Evolutionary conservation across 2,797 vertebrate species (phyloP), one percentile per base, ranked within the genome.

Genomic region (Glyptemys insculpta): DNA sequence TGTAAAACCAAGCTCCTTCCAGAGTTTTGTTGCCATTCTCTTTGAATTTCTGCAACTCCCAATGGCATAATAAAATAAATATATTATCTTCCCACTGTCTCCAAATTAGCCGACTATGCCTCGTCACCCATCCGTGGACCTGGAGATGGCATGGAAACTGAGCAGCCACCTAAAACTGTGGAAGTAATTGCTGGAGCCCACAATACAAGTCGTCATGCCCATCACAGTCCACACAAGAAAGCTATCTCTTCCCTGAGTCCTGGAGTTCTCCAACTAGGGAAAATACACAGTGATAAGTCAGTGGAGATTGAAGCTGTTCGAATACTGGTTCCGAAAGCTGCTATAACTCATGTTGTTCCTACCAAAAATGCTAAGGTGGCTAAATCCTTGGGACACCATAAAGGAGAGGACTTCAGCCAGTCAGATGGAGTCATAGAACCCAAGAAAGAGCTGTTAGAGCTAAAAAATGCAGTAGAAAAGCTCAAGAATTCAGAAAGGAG

Each of bases 61-160:
- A 41, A 4, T 72, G 21, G n/a, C 11, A 12, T 72, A 41, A 72
- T 23, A 72, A 37, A 41, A 72, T 37, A 41, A 41, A 72, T 23
- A 34, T 1, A 8, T 81, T 3, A 5, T 91, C 1, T 59, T 72
- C 65, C 56, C 4, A 1, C 54, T 91, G 37, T 83, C 11, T 29
- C 41, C 23, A 14, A 25, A 34, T 74, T 93, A 98, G 98, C 54
- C 97, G 98, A 85, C 92, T 97, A 97, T 56, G 96, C 98, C 83
- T 92, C 95, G 1, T 98, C 98, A 91, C 98, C 98, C 11, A 50
- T 99, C 81, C 98, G 99, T 96, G 99, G 99, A 74, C 98, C 99
- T 56, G 99, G 99, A 12, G 99, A 99, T 99, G 99, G 99, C 96
- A 99, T 99, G 99, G 99, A 99, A 98, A 99, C 98, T 1, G 98